Percentiles rank a stretch among this genome's conserved stretches.
phyloP scores from a whole-genome alignment of 2,888 invertebrate species.

The Phaedon cochleariae region DNA sequence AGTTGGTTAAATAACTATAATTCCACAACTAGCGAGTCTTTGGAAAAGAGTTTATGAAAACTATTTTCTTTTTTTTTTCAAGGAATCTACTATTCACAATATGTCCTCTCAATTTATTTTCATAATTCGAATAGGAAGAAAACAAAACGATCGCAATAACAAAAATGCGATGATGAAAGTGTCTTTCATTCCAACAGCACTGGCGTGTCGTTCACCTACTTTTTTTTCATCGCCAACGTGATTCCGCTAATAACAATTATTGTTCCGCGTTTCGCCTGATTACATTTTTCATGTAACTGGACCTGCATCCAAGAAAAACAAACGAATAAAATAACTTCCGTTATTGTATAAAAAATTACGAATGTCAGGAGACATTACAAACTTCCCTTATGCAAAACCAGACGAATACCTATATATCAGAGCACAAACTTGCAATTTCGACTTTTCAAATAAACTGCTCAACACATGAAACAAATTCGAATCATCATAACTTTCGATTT shows the following conservation, averaged over 20 bases:
- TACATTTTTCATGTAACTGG: not conserved
- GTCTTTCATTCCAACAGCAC: not conserved
- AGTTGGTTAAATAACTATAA: no score
- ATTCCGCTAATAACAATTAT: not conserved
- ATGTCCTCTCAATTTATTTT: no score
- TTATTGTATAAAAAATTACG: not conserved
- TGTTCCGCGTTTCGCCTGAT: not conserved
- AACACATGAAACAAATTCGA: no score
- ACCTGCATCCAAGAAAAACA: not conserved
- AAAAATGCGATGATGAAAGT: slow-evolving; percentile 1
- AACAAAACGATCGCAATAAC: not conserved
- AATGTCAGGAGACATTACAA: not conserved
- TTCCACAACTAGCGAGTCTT: no score
- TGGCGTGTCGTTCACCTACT: slow-evolving; percentile 12
- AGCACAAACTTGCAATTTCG: no score
- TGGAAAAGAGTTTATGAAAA: no score
- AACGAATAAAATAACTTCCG: not conserved
- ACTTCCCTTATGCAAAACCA: not conserved
- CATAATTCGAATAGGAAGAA: not conserved
- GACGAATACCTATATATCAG: no score
- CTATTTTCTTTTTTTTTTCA: no score
- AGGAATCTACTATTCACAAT: no score
- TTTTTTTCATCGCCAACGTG: not conserved
- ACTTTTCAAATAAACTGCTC: no score
- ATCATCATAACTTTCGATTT: no score